phyloP scores from a whole-genome alignment of 2,797 vertebrate species.

The Pteropus rufus region DNA sequence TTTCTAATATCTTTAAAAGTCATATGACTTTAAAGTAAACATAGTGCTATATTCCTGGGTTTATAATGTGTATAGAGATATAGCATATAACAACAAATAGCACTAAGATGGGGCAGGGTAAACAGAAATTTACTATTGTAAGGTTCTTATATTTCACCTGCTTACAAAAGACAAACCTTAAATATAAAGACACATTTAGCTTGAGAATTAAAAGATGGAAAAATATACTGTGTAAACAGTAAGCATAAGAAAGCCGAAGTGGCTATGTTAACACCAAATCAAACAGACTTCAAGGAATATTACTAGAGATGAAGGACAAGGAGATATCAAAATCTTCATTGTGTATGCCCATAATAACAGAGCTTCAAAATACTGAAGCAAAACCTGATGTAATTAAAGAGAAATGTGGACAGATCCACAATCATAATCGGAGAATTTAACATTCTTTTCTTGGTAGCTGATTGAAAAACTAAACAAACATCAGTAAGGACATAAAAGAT shows the following conservation, averaged over 20 bases:
- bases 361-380: not conserved
- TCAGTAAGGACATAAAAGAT: not conserved
- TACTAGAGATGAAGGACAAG: not conserved
- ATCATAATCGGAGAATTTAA: not conserved
- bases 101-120: not conserved
- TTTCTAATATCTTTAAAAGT: not conserved
- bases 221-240: not conserved
- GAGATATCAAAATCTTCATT: not conserved
- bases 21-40: not conserved
- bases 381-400: not conserved
- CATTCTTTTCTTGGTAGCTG: not conserved
- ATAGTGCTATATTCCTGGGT: not conserved
- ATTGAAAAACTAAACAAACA: not conserved
- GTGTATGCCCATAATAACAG: not conserved
- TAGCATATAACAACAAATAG: not conserved
- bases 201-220: not conserved
- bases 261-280: not conserved
- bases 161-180: not conserved
- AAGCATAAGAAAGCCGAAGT: not conserved
- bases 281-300: not conserved
- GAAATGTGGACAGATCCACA: not conserved
- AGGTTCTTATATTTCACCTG: not conserved
- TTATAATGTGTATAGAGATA: not conserved
- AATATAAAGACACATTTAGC: not conserved
- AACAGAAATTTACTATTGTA: not conserved